Conservation (phyloP, 2,888 invertebrate genomes). For the Rotaria sp. region DNA sequence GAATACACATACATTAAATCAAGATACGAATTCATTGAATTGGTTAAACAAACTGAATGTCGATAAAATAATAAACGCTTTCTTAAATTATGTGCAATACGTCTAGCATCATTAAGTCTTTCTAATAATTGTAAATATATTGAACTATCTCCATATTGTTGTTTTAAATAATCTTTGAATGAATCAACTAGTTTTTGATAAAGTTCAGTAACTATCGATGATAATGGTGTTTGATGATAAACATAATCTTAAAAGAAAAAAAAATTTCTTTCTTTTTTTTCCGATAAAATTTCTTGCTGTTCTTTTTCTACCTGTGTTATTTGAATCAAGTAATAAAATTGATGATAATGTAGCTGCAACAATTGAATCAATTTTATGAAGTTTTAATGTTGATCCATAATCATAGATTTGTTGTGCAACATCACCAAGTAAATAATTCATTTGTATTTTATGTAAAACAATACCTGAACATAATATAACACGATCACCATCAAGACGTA, state of each 20-base stretch:
- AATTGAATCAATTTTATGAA: conserved; percentile 12
- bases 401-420: conserved; percentile 10
- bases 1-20: not conserved
- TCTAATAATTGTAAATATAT: conserved; percentile 7
- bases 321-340: not conserved
- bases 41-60: not conserved
- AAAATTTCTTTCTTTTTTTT: not conserved
- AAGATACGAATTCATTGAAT: not conserved
- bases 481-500: conserved; percentile 38
- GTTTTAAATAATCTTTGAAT: conserved; percentile 26
- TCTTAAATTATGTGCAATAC: not conserved
- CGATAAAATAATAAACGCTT: conserved; percentile 1
- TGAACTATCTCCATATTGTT: conserved; percentile 13
- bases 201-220: not conserved
- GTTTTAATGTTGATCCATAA: conserved; percentile 18
- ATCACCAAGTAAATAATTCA: conserved; percentile 36
- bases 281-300: too few relatives aligned
- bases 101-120: not conserved
- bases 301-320: not conserved
- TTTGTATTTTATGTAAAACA: conserved; percentile 38
- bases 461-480: conserved; percentile 36
- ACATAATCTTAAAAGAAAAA: not conserved
- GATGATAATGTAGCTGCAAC: not conserved
- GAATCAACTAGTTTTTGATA: conserved; percentile 19
- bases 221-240: conserved; percentile 18